Evolutionary conservation across 2,113 vertebrate species (phyloP), one percentile per base, ranked within the genome.

Genomic region (Arvicanthis niloticus): DNA sequence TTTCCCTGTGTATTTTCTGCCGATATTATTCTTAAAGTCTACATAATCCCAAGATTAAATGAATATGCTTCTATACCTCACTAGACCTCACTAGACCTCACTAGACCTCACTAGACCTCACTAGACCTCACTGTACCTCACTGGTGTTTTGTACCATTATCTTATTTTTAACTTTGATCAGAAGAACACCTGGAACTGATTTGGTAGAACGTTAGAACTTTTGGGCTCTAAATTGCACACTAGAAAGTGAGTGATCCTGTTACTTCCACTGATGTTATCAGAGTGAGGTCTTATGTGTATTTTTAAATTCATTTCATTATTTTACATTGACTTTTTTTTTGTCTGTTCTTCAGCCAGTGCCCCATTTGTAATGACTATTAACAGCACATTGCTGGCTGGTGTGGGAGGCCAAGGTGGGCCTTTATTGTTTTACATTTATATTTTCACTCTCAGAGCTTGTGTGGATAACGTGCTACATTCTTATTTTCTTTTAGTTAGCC

Each of bases 401-500:
- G 62, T 94, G 68, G 70, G 60, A 89, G 77, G 62, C 31, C 68
- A 91, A 80, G 10, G 95, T 93, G 92, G 16, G 42, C 91, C 80
- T 92, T 93, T 96, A 92, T 85, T 96, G n/a, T 93, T 90, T 80
- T 88, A 75, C 34, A 72, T 34, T 73, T 88, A 65, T 51, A 93
- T 91, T 94, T 94, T 93, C 91, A 93, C 62, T 94, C 89, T 95
- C 85, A 90, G 89, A 95, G 72, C 51, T 70, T 91, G 34, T 21
- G 51, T 94, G 58, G 31, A 48, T 93, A 97, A 94, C 91, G 53
- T 97, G 67, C 76, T 88, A 62, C 60, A 58, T 78, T 96, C 51
- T 85, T 96, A 88, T 60, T 97, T 96, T 93, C 78, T 97, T 88
- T 94, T 82, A 97, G 94, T 89, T 96, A 92, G 91, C 94, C 94